Conservation (phyloP, 2,113 vertebrate species). For the Sturnus vulgaris region DNA sequence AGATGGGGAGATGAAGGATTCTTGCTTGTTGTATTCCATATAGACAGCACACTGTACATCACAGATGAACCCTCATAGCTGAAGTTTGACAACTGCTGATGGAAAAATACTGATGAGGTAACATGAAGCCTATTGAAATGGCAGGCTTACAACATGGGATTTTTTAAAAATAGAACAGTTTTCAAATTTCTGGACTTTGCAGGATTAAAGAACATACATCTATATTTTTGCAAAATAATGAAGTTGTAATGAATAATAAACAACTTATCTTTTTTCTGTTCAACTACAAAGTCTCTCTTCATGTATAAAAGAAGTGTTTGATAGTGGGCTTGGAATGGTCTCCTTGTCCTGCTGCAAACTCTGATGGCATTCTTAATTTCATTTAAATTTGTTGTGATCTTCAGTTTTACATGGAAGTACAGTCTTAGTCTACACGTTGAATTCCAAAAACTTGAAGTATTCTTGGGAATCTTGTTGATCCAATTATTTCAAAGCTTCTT, state of each 20-base stretch:
- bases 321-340: background rate
- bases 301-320: background rate
- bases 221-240: background rate
- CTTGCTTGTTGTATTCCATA: background rate
- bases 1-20: constrained; percentile 37
- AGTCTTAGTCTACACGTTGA: background rate
- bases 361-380: background rate
- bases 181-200: background rate
- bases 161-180: background rate
- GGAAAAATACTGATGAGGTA: background rate
- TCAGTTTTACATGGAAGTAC: background rate
- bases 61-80: background rate
- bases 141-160: background rate
- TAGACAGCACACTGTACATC: background rate
- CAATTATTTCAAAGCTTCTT: background rate
- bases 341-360: background rate
- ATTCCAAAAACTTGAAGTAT: background rate
- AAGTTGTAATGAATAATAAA: background rate
- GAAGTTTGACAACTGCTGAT: constrained; percentile 5
- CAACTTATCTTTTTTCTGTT: background rate
- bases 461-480: background rate
- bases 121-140: background rate
- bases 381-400: background rate
- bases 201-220: background rate
- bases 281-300: background rate